These are phyloP conservation scores for Drosophila subobscura DNA, from an alignment of 1,140 invertebrate genomes.

Conservation along the genomic window DNA sequence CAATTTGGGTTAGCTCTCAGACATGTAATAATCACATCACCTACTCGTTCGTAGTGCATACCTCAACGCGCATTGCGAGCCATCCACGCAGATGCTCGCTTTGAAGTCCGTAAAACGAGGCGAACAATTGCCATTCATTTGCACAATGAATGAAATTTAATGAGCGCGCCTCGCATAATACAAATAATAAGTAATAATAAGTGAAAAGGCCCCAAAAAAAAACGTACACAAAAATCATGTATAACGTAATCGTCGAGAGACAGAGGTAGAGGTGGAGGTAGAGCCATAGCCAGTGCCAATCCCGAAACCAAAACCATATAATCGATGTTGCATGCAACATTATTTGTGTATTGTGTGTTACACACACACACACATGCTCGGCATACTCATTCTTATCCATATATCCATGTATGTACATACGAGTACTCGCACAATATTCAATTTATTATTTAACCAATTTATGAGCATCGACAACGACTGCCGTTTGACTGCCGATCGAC, in stretches of 20 bases:
- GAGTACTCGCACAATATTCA: not conserved
- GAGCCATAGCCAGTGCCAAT: constrained; percentile 1
- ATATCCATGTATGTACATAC: not conserved
- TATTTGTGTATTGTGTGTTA: not conserved
- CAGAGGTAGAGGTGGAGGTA: not conserved
- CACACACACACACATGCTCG: not conserved
- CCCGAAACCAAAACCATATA: constrained; percentile 19
- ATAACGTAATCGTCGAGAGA: constrained; percentile 4
- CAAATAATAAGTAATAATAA: constrained; percentile 52
- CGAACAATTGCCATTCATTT: constrained; percentile 74
- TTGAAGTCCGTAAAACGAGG: constrained; percentile 40
- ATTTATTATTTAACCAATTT: constrained; percentile 33
- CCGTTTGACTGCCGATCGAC: too few relatives aligned
- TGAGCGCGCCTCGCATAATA: constrained; percentile 52
- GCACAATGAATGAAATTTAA: constrained; percentile 69
- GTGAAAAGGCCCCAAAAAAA: constrained; percentile 36
- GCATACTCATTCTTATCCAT: too few relatives aligned
- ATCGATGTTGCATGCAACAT: constrained; percentile 34
- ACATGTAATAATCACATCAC: constrained; percentile 25
- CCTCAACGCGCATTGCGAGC: too few relatives aligned
- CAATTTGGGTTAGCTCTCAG: constrained; percentile 36
- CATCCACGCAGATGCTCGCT: too few relatives aligned
- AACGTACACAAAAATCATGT: constrained; percentile 3
- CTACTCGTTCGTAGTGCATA: too few relatives aligned
- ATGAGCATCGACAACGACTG: constrained; percentile 3